phyloP scores from a whole-genome alignment of 1,140 invertebrate genomes.

The Phortica variegata region DNA sequence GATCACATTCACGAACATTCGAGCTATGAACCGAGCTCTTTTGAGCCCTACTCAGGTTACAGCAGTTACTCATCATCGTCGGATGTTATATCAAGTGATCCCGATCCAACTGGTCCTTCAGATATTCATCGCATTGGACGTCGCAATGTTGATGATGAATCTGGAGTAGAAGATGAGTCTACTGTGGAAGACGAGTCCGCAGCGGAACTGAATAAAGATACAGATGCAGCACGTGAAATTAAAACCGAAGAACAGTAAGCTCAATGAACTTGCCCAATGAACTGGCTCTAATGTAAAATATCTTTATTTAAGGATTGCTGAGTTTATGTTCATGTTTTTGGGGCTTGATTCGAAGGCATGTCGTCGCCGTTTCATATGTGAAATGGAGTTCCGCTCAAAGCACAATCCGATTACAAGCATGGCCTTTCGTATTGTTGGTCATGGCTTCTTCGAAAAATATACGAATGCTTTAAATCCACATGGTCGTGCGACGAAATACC shows the following conservation, averaged over 20 bases:
- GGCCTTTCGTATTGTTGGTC: slow-evolving; percentile 50
- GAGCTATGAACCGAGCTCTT: slow-evolving; percentile 29
- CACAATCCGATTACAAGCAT: slow-evolving; percentile 47
- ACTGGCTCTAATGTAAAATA: not conserved
- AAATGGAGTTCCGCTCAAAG: slow-evolving; percentile 53
- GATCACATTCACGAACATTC: slow-evolving; percentile 11
- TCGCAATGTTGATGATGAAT: slow-evolving; percentile 16
- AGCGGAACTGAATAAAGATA: slow-evolving; percentile 34
- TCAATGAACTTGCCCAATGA: not conserved
- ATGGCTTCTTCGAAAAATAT: slow-evolving; percentile 50
- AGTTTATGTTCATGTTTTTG: slow-evolving; percentile 50
- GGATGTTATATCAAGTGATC: slow-evolving; percentile 34
- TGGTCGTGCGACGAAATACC: slow-evolving; percentile 33
- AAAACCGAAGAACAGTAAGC: slow-evolving; percentile 44
- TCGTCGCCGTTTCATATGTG: slow-evolving; percentile 50
- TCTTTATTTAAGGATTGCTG: slow-evolving; percentile 34
- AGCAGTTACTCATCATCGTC: slow-evolving; percentile 32
- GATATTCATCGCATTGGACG: slow-evolving; percentile 27
- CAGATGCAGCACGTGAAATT: slow-evolving; percentile 36
- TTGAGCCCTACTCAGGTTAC: slow-evolving; percentile 49
- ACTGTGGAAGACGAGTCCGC: slow-evolving; percentile 13
- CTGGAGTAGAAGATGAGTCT: slow-evolving; percentile 4
- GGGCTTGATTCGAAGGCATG: slow-evolving; percentile 46
- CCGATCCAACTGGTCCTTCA: slow-evolving; percentile 17
- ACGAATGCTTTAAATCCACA: slow-evolving; percentile 37